Base-by-base conservation (phyloP, 2,113 vertebrate genomes). In the Pogonocichla stellata region DNA sequence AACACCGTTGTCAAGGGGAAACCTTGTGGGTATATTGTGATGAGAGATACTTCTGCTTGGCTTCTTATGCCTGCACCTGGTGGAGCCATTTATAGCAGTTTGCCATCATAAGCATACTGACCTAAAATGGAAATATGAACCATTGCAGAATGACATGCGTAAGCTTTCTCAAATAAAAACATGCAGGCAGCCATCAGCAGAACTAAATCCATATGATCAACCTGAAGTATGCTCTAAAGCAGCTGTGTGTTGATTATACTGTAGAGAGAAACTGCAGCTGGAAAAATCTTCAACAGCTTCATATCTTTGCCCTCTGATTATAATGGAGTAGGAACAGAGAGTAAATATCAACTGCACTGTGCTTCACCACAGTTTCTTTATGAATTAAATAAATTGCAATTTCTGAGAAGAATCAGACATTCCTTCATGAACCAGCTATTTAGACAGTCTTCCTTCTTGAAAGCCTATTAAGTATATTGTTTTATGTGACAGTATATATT, bases 221-320 rank as follows among this genome's bases (percentile, higher is more conserved):
- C 86, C 91, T 93, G 83, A 93, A 94, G 86, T 75, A 71, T 19
- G 66, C 78, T 93, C 80, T 82, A 81, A 95, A 95, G 81, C 95
- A 95, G 87, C 84, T 96, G 86, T 79, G 86, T 62, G 81, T 17
- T 95, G 66, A 90, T 95, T 92, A 65, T 38, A 69, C 29, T 50
- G 29, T 54, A 72, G 53, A 28, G 45, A 87, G 33, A 91, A 75
- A 91, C 19, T 75, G 84, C 89, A 95, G 93, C 83, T 95, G 89
- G 70, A 95, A 93, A 85, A 87, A 91, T 87, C 65, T 95, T 95
- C 61, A 92, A 51, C 28, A 92, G 28, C 74, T 92, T 89, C n/a
- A 4, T 34, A 65, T 87, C 73, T 93, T 88, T 90, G 57, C 80
- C 69, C 28, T 92, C 60, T 82, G 77, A 89, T 88, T 88, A 80